These are phyloP conservation scores for Drosophila burlai DNA, from an alignment of 1,140 invertebrate genomes.

Conservation along the genomic window DNA sequence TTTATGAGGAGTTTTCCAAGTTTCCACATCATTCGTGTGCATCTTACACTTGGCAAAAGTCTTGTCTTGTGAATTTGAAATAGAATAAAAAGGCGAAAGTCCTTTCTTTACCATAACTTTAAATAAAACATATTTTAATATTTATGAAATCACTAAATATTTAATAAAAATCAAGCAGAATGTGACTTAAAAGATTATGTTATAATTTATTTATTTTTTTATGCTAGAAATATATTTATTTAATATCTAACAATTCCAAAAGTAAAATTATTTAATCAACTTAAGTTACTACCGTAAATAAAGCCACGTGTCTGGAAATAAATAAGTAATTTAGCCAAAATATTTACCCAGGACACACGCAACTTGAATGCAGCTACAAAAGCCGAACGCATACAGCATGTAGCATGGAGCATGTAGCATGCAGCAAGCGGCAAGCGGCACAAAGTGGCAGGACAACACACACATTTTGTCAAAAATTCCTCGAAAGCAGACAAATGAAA, in stretches of 20 bases:
- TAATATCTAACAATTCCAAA: not conserved
- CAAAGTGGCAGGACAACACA: conserved; percentile 46
- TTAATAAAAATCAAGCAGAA: too few species aligned
- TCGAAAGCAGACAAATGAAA: conserved; percentile 40
- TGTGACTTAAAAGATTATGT: too few species aligned
- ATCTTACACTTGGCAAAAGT: conserved; percentile 3
- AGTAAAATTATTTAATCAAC: not conserved
- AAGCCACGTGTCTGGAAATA: conserved; percentile 5
- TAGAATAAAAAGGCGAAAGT: too few species aligned
- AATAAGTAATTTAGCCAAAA: conserved; percentile 14
- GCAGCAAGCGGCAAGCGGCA: conserved; percentile 32
- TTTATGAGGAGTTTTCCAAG: not conserved
- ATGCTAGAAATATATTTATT: too few species aligned
- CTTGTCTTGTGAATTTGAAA: too few species aligned
- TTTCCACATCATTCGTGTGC: conserved; percentile 25
- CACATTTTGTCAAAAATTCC: conserved; percentile 65
- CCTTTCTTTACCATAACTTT: too few species aligned
- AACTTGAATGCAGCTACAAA: conserved; percentile 51
- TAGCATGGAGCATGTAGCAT: not conserved
- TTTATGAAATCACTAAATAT: too few species aligned
- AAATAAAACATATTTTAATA: too few species aligned
- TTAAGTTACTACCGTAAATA: not conserved
- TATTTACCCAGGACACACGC: conserved; percentile 49
- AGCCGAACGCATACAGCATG: not conserved
- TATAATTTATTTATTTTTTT: too few species aligned